Evolutionary conservation across 2,888 invertebrate genomes (phyloP), one percentile per base, ranked within the genome.

Genomic region (Zonitis immaculata): DNA sequence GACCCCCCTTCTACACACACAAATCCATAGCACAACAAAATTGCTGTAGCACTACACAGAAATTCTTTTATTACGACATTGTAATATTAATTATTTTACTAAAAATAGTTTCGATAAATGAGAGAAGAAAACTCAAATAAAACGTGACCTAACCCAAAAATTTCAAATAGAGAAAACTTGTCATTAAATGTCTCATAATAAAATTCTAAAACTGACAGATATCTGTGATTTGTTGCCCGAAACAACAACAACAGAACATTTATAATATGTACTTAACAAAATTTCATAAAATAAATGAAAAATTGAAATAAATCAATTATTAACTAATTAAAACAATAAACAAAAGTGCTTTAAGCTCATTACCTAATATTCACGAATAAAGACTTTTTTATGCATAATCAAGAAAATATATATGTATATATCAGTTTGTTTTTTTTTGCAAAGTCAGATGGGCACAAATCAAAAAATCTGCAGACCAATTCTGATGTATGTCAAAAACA

Each of bases 1-100:
- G 54, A 50, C 51, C 54, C 54, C 51, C 27, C 25, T 25, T 14
- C 12, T n/a, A n/a, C n/a, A n/a, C n/a, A n/a, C n/a, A n/a, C n/a
- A n/a, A n/a, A n/a, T n/a, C n/a, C n/a, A n/a, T n/a, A n/a, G n/a
- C n/a, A n/a, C n/a, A n/a, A 22, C 22, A 22, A 22, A 22, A n/a
- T n/a, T n/a, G n/a, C n/a, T 22, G 5, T 22, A 22, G 5, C 5
- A 22, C 3, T 22, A 22, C 22, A 4, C 5, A 5, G 5, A 22
- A 5, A 22, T 22, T 22, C 22, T 22, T 22, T 4, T 22, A 22
- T 22, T 22, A 5, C 22, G 22, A 22, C 5, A 22, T 5, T 22
- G 22, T 3, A 22, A 22, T 22, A 22, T 22, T 22, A 22, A 22
- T 22, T 22, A 4, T 22, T 22, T 22, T 22, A n/a, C n/a, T n/a